phyloP scores from a whole-genome alignment of 2,113 vertebrate genomes.

The Sphaerodactylus townsendi region DNA sequence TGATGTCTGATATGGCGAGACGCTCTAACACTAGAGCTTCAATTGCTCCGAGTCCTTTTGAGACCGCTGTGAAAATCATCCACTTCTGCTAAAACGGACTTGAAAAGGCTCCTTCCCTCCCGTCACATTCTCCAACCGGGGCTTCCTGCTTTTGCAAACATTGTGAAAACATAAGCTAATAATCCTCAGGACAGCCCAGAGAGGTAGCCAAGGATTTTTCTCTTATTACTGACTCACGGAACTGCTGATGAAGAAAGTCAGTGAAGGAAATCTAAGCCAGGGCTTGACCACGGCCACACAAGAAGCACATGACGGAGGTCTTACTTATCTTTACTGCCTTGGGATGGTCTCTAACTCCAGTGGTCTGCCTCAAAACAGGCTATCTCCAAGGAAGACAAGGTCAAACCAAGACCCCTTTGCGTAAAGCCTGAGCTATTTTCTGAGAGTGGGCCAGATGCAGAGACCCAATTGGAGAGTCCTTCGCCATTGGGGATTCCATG shows the following conservation, averaged over 20 bases:
- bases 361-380: fast-evolving
- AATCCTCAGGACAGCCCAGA: slow-evolving; percentile 36
- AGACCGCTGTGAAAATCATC: slow-evolving; percentile 12
- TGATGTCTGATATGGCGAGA: not conserved
- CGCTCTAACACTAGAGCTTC: not conserved
- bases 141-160: not conserved
- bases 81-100: not conserved
- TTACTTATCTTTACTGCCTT: slow-evolving; percentile 43
- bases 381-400: not conserved
- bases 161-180: not conserved
- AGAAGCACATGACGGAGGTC: slow-evolving; percentile 30
- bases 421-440: not conserved
- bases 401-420: not conserved
- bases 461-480: too few species aligned
- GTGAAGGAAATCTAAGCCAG: not conserved
- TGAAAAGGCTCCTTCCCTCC: slow-evolving; percentile 32
- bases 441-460: not conserved
- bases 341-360: not conserved
- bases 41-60: not conserved
- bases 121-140: slow-evolving; percentile 11
- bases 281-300: slow-evolving; percentile 50
- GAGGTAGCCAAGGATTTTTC: slow-evolving; percentile 27
- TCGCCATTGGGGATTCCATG: too few species aligned
- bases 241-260: not conserved
- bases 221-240: not conserved